Percentiles rank a stretch among this genome's conserved stretches.
These are phyloP conservation scores for Pseudopodoces humilis DNA, from an alignment of 2,113 vertebrate genomes.

Conservation along the genomic window DNA sequence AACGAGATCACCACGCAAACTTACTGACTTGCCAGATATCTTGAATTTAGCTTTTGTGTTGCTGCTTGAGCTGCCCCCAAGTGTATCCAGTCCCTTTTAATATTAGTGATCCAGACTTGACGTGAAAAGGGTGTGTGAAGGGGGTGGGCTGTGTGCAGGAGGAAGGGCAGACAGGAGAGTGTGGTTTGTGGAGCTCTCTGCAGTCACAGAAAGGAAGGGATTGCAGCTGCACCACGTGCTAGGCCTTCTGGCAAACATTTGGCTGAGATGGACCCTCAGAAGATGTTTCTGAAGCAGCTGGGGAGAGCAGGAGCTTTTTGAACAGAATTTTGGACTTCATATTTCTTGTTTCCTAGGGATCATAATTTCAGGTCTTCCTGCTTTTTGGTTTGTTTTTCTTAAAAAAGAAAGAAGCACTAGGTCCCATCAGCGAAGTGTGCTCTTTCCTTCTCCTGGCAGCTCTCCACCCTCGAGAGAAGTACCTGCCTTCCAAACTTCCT, in stretches of 20 bases:
- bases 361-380: neutral
- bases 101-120: neutral
- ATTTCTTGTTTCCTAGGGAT: neutral
- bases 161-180: neutral
- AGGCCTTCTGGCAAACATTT: neutral
- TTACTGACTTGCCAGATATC: neutral
- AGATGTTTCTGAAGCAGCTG: neutral
- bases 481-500: neutral
- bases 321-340: neutral
- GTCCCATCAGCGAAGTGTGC: neutral
- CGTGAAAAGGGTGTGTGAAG: neutral
- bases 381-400: neutral
- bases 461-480: neutral
- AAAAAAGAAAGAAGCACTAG: neutral
- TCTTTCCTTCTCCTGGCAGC: neutral
- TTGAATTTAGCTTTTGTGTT: neutral
- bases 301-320: neutral
- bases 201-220: neutral
- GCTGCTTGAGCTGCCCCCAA: neutral
- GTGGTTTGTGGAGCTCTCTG: neutral
- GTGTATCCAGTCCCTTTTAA: neutral
- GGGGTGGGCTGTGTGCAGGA: neutral
- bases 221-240: neutral
- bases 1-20: rapidly evolving
- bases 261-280: constrained; percentile 4